These are phyloP conservation scores for Toxotes chatareus DNA, from an alignment of 2,113 vertebrate species.

Conservation along the genomic window DNA sequence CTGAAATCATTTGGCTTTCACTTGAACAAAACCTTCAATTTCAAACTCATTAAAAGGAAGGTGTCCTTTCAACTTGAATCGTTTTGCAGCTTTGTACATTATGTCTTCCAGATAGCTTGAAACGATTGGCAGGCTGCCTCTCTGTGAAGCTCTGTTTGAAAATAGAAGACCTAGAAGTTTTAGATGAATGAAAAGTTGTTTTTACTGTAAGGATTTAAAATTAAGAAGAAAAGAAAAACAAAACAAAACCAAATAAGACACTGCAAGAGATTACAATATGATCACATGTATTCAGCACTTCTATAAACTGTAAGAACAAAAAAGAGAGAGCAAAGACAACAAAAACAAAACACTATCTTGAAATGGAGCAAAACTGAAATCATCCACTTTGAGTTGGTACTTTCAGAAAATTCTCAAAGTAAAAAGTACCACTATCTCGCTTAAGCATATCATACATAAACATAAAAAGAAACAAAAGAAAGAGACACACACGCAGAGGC, in stretches of 20 bases:
- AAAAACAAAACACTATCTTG: background rate
- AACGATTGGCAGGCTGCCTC: background rate
- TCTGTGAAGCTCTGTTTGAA: constrained; percentile 12
- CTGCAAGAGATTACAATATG: background rate
- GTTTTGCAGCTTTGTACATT: constrained; percentile 16
- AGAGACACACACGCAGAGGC: background rate
- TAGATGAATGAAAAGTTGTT: background rate
- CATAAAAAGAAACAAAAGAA: constrained; percentile 20
- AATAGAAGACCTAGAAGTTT: background rate
- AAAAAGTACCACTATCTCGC: constrained; percentile 1
- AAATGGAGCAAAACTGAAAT: constrained; percentile 3
- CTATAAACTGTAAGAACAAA: background rate
- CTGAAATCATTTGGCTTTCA: constrained; percentile 27
- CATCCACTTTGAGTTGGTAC: background rate
- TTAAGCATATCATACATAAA: constrained; percentile 7
- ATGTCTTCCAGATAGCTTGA: constrained; percentile 24
- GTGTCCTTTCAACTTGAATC: constrained; percentile 20
- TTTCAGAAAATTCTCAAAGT: constrained; percentile 13
- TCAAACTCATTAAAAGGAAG: constrained; percentile 22
- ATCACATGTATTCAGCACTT: background rate
- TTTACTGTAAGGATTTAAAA: background rate
- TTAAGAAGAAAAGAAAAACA: background rate
- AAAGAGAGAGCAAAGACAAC: background rate
- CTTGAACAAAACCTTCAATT: constrained; percentile 21
- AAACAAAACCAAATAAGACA: background rate